These are phyloP conservation scores for Pteropus alecto DNA, from an alignment of 2,113 vertebrate genomes.

Conservation along the genomic window DNA sequence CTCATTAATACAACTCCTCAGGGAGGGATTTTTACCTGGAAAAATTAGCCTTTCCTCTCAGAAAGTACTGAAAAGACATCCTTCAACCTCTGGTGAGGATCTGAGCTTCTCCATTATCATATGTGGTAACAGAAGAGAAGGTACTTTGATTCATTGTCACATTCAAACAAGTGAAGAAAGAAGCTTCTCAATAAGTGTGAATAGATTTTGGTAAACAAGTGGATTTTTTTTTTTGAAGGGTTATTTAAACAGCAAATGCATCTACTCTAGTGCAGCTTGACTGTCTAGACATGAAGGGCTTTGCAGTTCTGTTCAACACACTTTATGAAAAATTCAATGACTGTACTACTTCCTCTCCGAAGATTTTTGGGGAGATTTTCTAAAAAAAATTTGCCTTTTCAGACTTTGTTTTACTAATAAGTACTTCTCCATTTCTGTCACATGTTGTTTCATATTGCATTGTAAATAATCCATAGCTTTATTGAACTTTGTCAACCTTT, in stretches of 20 bases:
- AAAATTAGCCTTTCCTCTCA: slow-evolving; percentile 71
- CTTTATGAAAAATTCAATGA: not conserved
- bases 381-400: not conserved
- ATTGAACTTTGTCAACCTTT: not conserved
- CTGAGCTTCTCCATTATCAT: slow-evolving; percentile 79
- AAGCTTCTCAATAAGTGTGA: slow-evolving; percentile 67
- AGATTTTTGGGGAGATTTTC: not conserved
- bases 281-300: slow-evolving; percentile 18
- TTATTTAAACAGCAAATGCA: slow-evolving; percentile 23
- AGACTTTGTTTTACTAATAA: not conserved
- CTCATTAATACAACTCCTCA: slow-evolving; percentile 61
- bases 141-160: slow-evolving; percentile 73
- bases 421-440: not conserved
- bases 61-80: slow-evolving; percentile 22
- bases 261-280: not conserved
- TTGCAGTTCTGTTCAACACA: not conserved
- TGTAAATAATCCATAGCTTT: slow-evolving; percentile 2
- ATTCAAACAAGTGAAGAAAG: slow-evolving; percentile 72
- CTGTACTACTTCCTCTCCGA: not conserved
- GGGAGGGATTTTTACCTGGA: slow-evolving; percentile 36
- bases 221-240: not conserved
- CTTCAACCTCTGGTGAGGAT: slow-evolving; percentile 43
- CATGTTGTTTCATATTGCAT: not conserved
- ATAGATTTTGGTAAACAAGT: slow-evolving; percentile 74
- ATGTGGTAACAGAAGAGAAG: slow-evolving; percentile 67